Base-by-base conservation (phyloP, 1,140 invertebrate genomes). In the Metopolophium dirhodum region DNA sequence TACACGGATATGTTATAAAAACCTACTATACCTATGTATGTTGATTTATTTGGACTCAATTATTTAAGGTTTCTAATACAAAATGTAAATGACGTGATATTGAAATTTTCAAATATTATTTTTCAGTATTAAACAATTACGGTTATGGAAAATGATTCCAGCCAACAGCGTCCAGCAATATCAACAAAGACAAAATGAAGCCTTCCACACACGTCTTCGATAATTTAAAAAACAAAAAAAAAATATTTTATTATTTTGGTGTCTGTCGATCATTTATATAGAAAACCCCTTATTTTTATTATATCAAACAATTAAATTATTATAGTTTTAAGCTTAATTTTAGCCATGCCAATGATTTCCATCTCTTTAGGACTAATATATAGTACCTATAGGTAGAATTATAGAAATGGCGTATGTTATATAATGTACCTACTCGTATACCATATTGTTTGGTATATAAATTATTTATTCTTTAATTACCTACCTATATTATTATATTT, bases 171-270 rank as follows among this genome's bases (percentile, higher is more conserved):
- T 51, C 7, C 35, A 26, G 49, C n/a, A 89, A 89, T 89, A 26
- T 26, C 35, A 26, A 26, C 35, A 37, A 51, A 54, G n/a, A 37
- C n/a, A 54, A 57, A 89, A 6, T 11, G 7, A 54, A 30, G 30
- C 26, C n/a, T 30, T 87, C 86, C 14, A 87, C 7, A 18, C 41
- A 41, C n/a, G 30, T 35, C n/a, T 88, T 35, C 8, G 7, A 88
- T 14, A n/a, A 89, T 89, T 54, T 22, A 89, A 35, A 35, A 35
- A 51, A 54, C 22, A 51, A 54, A 77, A 77, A 54, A 41, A 77
- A 18, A 77, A 18, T 68, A 30, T 88, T 88, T 51, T 88, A 89
- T 51, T 54, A 89, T 37, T 89, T 89, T 54, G 87, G 87, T 89
- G 87, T 89, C n/a, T 89, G 87, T 54, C 49, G 8, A 54, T 89